Evolutionary conservation across 2,113 vertebrate genomes (phyloP).

Genomic region (Chaenogobius annularis): DNA sequence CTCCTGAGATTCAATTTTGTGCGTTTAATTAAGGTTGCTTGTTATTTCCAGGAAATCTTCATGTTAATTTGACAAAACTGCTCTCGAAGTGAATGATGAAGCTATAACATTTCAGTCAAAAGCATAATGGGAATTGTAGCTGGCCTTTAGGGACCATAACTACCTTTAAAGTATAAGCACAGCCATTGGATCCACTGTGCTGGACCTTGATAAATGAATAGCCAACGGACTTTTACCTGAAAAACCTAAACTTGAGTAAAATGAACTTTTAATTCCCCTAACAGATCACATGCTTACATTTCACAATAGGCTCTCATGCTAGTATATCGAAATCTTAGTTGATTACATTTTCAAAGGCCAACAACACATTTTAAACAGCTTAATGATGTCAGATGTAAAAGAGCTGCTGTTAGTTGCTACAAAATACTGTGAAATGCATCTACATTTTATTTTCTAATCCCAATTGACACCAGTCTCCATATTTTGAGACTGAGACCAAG

Average conservation of each 20-base stretch:
- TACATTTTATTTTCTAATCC: neutral
- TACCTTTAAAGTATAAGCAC: neutral
- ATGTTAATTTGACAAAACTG: neutral
- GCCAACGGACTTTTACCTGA: neutral
- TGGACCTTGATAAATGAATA: neutral
- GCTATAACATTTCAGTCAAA: neutral
- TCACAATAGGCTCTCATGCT: neutral
- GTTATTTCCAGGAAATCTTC: neutral
- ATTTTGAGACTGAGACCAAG: no score
- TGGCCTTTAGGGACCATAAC: neutral
- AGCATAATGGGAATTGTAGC: neutral
- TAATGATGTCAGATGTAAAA: no score
- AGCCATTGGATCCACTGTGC: neutral
- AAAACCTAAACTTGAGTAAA: neutral
- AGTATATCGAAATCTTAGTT: no score
- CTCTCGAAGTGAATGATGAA: neutral
- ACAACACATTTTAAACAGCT: no score
- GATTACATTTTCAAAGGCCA: no score
- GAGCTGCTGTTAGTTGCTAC: neutral
- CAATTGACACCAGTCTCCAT: neutral
- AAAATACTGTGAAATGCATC: no score
- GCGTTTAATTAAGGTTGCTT: neutral
- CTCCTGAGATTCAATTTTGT: conserved; percentile 1
- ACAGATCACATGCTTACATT: neutral
- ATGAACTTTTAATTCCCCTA: neutral